Percentiles rank a stretch among this genome's conserved stretches.
These are phyloP conservation scores for Hylia prasina DNA, from an alignment of 2,113 vertebrate genomes.

Conservation along the genomic window DNA sequence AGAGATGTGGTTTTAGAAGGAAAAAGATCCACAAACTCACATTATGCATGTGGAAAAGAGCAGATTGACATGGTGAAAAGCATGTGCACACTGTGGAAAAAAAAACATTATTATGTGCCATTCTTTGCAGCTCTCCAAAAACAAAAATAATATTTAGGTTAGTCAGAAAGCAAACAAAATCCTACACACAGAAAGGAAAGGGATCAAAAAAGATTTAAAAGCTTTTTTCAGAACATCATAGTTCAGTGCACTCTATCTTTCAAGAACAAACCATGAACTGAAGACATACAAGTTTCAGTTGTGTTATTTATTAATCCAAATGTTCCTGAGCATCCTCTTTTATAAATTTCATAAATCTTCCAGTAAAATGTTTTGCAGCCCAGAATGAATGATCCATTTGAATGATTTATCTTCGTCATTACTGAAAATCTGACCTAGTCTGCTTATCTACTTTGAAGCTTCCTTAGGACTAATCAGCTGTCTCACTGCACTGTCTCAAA, in stretches of 20 bases:
- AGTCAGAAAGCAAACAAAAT: neutral
- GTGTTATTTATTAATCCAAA: conserved; percentile 4
- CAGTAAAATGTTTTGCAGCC: neutral
- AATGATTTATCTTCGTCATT: conserved; percentile 20
- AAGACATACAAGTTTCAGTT: neutral
- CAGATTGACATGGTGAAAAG: neutral
- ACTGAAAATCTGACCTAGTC: neutral
- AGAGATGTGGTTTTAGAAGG: neutral
- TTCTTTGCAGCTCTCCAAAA: neutral
- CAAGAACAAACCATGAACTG: neutral
- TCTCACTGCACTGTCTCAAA: conserved; percentile 16
- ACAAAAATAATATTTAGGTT: neutral
- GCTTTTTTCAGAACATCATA: neutral
- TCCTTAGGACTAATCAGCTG: conserved; percentile 27
- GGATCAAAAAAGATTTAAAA: neutral
- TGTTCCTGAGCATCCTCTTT: neutral
- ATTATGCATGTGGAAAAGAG: neutral
- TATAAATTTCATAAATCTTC: conserved; percentile 12
- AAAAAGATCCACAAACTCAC: neutral
- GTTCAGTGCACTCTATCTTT: neutral
- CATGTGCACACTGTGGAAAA: neutral
- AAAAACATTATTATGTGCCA: neutral
- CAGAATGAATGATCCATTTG: neutral
- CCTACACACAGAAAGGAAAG: neutral
- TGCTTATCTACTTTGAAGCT: conserved; percentile 34